Percentiles rank a stretch among this genome's conserved stretches.
Evolutionary conservation across 2,113 vertebrate genomes (phyloP).

Genomic region (Triplophysa dalaica): DNA sequence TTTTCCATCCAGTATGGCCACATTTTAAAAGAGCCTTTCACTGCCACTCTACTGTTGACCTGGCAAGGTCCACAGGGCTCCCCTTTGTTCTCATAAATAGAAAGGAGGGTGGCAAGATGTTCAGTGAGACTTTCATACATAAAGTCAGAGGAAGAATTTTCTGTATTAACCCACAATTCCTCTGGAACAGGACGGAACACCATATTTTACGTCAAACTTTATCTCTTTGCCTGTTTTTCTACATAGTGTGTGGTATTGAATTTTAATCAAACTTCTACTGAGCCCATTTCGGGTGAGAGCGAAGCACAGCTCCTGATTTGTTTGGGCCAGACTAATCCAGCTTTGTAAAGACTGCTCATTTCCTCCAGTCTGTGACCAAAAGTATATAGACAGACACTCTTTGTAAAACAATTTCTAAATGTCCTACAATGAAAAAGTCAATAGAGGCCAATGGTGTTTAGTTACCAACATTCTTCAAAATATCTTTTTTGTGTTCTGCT

Average conservation of each 20-base stretch:
- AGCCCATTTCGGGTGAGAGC: background rate
- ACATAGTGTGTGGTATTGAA: conserved; percentile 1
- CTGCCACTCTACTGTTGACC: background rate
- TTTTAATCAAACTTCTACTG: conserved; percentile 9
- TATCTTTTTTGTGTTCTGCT: too few species aligned
- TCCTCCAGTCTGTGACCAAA: conserved; percentile 19
- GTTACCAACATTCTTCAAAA: too few species aligned
- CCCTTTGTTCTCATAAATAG: background rate
- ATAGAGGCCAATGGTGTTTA: too few species aligned
- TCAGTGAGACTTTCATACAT: background rate
- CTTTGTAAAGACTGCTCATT: conserved; percentile 62
- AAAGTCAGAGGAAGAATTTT: background rate
- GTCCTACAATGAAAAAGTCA: too few species aligned
- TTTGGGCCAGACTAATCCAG: conserved; percentile 49
- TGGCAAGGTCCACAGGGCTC: background rate
- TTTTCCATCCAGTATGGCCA: background rate
- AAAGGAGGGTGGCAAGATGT: background rate
- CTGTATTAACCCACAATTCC: background rate
- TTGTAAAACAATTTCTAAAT: background rate
- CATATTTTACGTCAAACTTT: conserved; percentile 38
- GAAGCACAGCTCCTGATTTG: conserved; percentile 54
- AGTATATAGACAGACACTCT: background rate
- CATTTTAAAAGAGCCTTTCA: conserved; percentile 6
- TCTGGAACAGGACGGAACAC: background rate
- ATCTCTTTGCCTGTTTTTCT: conserved; percentile 24